phyloP scores from a whole-genome alignment of 2,113 vertebrate genomes.

The Cacatua alba region DNA sequence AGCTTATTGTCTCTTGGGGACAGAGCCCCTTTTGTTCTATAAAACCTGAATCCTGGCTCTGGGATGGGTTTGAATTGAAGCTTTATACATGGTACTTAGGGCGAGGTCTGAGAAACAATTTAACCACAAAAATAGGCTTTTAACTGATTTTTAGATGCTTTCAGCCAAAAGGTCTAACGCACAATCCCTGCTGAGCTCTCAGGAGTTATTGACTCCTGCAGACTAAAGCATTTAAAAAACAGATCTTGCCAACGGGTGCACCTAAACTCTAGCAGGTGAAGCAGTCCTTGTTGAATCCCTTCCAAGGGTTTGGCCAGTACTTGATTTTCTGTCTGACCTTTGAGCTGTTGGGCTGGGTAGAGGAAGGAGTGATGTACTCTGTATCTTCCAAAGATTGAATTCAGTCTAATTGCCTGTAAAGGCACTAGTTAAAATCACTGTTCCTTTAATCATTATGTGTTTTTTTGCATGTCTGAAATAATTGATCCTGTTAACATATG shows the following conservation, averaged over 20 bases:
- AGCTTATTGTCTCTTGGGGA: background rate
- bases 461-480: background rate
- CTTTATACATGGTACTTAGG: background rate
- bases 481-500: accelerated
- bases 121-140: background rate
- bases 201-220: background rate
- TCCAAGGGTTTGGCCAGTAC: background rate
- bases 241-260: background rate
- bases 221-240: background rate
- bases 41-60: background rate
- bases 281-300: background rate
- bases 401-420: background rate
- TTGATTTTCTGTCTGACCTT: background rate
- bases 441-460: background rate
- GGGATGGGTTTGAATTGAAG: background rate
- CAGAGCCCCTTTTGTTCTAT: background rate
- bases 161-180: background rate
- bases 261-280: accelerated
- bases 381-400: background rate
- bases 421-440: background rate
- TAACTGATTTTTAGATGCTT: background rate
- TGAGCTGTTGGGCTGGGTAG: background rate
- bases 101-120: background rate
- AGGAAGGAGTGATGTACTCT: background rate
- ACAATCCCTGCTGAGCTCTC: background rate